Evolutionary conservation across 2,797 vertebrate genomes (phyloP).

Genomic region (Lindbergichthys nudifrons): DNA sequence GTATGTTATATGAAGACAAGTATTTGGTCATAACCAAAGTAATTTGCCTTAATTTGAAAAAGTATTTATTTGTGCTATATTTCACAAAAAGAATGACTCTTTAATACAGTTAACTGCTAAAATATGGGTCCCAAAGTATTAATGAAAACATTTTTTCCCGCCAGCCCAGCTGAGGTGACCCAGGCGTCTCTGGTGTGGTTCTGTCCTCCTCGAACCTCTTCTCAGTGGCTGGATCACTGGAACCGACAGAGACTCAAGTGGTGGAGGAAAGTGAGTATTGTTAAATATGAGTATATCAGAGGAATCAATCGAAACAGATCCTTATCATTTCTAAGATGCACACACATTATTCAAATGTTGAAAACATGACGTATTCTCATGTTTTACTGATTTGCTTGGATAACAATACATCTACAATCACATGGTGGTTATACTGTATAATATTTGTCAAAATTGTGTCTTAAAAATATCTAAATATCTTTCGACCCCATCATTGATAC

Average conservation of each 20-base stretch:
- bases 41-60: neutral
- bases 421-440: neutral
- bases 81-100: conserved; percentile 2
- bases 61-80: neutral
- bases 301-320: neutral
- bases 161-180: conserved; percentile 88
- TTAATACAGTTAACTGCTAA: neutral
- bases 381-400: neutral
- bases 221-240: conserved; percentile 97
- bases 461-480: too few species aligned
- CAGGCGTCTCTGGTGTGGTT: conserved; percentile 94
- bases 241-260: conserved; percentile 91
- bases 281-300: neutral
- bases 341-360: neutral
- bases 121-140: neutral
- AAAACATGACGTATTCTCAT: neutral
- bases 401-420: neutral
- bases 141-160: conserved; percentile 6
- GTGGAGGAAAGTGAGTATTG: conserved; percentile 93
- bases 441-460: neutral
- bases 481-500: neutral
- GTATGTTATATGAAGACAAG: neutral
- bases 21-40: neutral
- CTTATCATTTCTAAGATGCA: neutral
- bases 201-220: conserved; percentile 89